Conservation (phyloP, 1,140 invertebrate genomes). For the Anthonomus grandis region DNA sequence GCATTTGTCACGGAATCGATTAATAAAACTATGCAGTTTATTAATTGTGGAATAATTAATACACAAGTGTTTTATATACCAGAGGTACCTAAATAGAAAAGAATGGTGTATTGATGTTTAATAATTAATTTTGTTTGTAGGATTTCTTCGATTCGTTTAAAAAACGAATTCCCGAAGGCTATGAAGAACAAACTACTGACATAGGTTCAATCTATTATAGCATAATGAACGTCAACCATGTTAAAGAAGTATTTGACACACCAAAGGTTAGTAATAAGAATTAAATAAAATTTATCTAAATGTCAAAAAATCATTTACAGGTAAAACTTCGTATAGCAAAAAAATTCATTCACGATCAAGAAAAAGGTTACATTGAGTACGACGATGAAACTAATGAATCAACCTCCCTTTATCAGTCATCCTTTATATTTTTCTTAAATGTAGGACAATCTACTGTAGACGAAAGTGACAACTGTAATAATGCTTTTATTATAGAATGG, state of each 20-base stretch:
- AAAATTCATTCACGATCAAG: constrained; percentile 31
- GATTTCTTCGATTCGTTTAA: constrained; percentile 69
- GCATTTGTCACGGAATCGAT: constrained; percentile 73
- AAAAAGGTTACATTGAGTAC: constrained; percentile 35
- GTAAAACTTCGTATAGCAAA: constrained; percentile 39
- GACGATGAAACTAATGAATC: constrained; percentile 27
- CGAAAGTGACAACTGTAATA: constrained; percentile 38
- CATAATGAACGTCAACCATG: constrained; percentile 69
- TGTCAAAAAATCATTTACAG: too few relatives aligned
- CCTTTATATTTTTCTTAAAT: constrained; percentile 39
- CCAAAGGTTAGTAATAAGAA: constrained; percentile 52
- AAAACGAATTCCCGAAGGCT: constrained; percentile 63
- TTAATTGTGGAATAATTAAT: constrained; percentile 68
- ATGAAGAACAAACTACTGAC: constrained; percentile 63
- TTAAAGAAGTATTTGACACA: constrained; percentile 76
- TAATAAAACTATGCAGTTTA: constrained; percentile 77
- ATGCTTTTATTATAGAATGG: constrained; percentile 40
- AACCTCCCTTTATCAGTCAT: constrained; percentile 17
- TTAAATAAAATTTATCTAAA: neutral
- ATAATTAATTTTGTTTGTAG: constrained; percentile 40
- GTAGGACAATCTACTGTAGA: constrained; percentile 39
- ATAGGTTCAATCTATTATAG: constrained; percentile 66
- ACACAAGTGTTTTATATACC: constrained; percentile 71
- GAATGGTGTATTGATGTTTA: neutral
- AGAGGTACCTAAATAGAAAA: constrained; percentile 47